Percentiles rank a stretch among this genome's conserved stretches.
These are phyloP conservation scores for Mnemiopsis leidyi DNA, from an alignment of 37 sponge, comb jelly and placozoan genomes.

Conservation along the genomic window DNA sequence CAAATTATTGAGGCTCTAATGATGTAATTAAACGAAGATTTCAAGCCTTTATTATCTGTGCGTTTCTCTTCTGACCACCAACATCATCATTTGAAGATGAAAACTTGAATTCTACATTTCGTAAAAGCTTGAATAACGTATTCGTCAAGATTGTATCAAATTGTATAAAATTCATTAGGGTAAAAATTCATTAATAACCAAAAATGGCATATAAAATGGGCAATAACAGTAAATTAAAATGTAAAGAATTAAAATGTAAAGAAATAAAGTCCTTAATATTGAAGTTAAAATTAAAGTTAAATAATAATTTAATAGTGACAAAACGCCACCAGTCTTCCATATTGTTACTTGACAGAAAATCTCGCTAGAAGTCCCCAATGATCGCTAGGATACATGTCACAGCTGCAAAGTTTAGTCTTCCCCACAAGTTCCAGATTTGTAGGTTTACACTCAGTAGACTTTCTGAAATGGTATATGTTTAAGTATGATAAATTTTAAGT, in stretches of 20 bases:
- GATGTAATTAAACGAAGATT: no score
- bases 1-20: no score
- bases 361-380: conserved; percentile 50
- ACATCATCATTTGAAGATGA: no score
- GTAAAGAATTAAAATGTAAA: not conserved
- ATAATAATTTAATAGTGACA: no score
- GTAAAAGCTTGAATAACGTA: no score
- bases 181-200: not conserved
- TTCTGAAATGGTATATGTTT: not conserved
- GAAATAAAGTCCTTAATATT: not conserved
- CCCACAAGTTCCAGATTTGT: not conserved
- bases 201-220: not conserved
- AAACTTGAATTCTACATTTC: no score
- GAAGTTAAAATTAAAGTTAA: not conserved
- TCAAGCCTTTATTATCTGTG: no score
- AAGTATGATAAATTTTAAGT: no score
- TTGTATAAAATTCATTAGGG: no score
- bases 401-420: not conserved
- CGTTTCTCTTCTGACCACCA: no score
- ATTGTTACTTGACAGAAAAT: not conserved
- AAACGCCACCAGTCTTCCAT: not conserved
- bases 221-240: not conserved
- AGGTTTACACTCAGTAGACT: not conserved
- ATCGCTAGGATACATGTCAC: conserved; percentile 59
- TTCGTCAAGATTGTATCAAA: no score